Evolutionary conservation across 2,797 vertebrate genomes (phyloP).

Genomic region (Etheostoma nigrum): DNA sequence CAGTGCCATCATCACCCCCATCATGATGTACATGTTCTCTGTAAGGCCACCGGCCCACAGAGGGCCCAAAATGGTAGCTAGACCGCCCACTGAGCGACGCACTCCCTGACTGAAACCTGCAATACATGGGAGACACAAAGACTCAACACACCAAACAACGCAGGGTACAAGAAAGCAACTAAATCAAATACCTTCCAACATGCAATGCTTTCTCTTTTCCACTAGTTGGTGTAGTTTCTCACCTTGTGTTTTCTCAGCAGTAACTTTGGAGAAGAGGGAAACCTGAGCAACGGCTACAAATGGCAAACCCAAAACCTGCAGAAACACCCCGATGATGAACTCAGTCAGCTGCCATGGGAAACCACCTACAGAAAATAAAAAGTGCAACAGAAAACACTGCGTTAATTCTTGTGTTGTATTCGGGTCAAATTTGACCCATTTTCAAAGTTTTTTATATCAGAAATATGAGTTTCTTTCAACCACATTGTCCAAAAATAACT

Average conservation of each 20-base stretch:
- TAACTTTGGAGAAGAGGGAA: constrained; percentile 90
- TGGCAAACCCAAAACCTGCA: constrained; percentile 88
- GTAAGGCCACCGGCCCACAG: constrained; percentile 89
- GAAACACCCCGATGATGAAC: constrained; percentile 88
- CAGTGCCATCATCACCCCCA: constrained; percentile 89
- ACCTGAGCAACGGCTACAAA: constrained; percentile 90
- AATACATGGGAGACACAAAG: background rate
- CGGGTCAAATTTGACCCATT: no score
- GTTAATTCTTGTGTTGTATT: background rate
- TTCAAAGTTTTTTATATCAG: no score
- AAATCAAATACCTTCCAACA: background rate
- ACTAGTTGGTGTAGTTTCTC: constrained; percentile 50
- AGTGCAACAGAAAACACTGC: background rate
- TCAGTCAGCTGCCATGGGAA: constrained; percentile 84
- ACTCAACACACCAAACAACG: background rate
- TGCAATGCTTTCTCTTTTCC: constrained; percentile 1
- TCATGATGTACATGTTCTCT: constrained; percentile 86
- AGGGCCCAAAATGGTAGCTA: constrained; percentile 90
- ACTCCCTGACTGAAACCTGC: constrained; percentile 90
- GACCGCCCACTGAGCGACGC: constrained; percentile 87
- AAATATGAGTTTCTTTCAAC: no score
- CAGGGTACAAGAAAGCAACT: background rate
- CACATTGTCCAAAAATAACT: no score
- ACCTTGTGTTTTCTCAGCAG: constrained; percentile 89
- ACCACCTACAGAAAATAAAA: constrained; percentile 72